A percentile compares a stretch with the other conserved stretches of the same genome.
Evolutionary conservation across 2,888 invertebrate species (phyloP).

Genomic region (Agrotis puta): DNA sequence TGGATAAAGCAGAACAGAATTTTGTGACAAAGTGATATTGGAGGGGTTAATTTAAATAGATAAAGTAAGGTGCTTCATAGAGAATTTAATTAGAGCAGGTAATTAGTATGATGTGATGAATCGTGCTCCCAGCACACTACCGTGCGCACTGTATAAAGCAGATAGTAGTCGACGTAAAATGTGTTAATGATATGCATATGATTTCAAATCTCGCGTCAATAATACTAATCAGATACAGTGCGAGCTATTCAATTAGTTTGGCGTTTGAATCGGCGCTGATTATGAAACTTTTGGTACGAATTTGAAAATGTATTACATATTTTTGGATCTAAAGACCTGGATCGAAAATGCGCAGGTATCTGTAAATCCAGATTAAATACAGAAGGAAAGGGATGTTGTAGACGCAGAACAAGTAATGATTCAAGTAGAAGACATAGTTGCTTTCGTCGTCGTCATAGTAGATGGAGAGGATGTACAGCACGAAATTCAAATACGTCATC

Average conservation of each 20-base stretch:
- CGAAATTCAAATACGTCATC: neutral
- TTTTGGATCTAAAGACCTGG: neutral
- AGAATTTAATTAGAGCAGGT: neutral
- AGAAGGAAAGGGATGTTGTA: neutral
- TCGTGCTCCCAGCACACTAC: neutral
- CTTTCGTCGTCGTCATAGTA: no score
- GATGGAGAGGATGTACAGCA: no score
- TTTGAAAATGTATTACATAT: neutral
- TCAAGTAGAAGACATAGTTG: neutral
- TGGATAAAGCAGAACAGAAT: neutral
- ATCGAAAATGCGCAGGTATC: neutral
- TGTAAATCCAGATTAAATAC: slow-evolving; percentile 11
- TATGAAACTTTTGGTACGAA: neutral
- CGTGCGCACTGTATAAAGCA: neutral
- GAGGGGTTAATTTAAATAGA: neutral
- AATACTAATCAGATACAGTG: slow-evolving; percentile 7
- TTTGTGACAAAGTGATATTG: neutral
- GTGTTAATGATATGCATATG: slow-evolving; percentile 34
- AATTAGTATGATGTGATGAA: slow-evolving; percentile 10
- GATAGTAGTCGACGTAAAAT: slow-evolving; percentile 4
- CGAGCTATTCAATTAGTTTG: slow-evolving; percentile 8
- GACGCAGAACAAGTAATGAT: neutral
- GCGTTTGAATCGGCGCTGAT: neutral
- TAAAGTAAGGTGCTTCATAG: neutral
- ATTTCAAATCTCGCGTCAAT: neutral